Evolutionary conservation across 2,113 vertebrate genomes (phyloP), one percentile per base, ranked within the genome.

Genomic region (Redunca redunca): DNA sequence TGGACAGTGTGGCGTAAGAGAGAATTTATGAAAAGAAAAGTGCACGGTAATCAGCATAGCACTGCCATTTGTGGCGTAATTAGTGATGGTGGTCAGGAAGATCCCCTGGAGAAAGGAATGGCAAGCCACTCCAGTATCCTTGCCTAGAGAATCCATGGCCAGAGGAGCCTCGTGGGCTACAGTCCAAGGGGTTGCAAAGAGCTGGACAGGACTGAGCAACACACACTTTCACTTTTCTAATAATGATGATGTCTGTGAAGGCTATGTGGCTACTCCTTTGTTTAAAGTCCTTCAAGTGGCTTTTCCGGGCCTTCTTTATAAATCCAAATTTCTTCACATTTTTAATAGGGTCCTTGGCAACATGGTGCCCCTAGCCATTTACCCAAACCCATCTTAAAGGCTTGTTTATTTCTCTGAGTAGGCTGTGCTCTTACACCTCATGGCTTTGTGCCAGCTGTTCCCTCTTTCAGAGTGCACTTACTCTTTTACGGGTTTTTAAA

Each of bases 341-440:
- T 86, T 85, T 11, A 46, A 40, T 17, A 52, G 30, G 33, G 53
- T 48, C n/a, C 33, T 84, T 88, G 23, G 21, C n/a, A 19, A 5
- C 36, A 67, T 83, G 48, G 2, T 53, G 40, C 62, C 71, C 36
- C 43, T 3, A 17, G 60, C 67, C 14, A 1, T 43, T 52, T 4
- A 13, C 6, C 6, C 9, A 5, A 4, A 74, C 23, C 1, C 9
- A 30, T n/a, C 85, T 55, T 40, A 30, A 3, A 62, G 19, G 7
- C 4, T 7, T 19, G 0, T 25, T 2, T 12, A 19, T 17, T 78
- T 64, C 5, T 36, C 26, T 5, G 36, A 8, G 23, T 30, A 15
- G 25, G 78, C n/a, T 78, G 25, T 95, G 25, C 43, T 48, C 6
- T 50, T 46, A 11, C 7, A 3, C n/a, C 17, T 58, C 23, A 30